Percentiles rank a stretch among this genome's conserved stretches.
Evolutionary conservation across 2,888 invertebrate species (phyloP).

Genomic region (Yponomeuta cagnagella): DNA sequence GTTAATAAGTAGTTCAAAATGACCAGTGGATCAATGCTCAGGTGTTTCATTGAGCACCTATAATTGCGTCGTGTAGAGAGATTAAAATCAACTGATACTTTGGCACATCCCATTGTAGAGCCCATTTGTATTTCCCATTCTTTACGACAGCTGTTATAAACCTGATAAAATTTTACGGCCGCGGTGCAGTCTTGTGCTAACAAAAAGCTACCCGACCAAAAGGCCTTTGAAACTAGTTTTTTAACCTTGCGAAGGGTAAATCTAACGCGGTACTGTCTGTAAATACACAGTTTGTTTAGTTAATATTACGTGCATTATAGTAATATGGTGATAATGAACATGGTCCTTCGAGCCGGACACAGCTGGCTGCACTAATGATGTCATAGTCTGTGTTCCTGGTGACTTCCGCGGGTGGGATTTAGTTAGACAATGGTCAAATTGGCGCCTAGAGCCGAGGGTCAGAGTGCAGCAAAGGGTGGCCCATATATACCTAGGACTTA

Average conservation of each 20-base stretch:
- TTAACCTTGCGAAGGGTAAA: constrained; percentile 3
- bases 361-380: neutral
- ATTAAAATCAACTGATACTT: too few species aligned
- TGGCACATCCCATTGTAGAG: neutral
- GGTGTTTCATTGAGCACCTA: too few species aligned
- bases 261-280: neutral
- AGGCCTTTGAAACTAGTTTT: neutral
- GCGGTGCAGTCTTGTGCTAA: neutral
- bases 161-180: neutral
- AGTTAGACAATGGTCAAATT: neutral
- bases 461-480: too few species aligned
- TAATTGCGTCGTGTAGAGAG: too few species aligned
- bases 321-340: neutral
- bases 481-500: too few species aligned
- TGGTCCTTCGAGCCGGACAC: constrained; percentile 2
- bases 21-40: too few species aligned
- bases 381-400: neutral
- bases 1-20: too few species aligned
- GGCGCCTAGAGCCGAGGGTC: neutral
- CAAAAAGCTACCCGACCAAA: too few species aligned
- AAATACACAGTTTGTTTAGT: neutral
- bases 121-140: neutral
- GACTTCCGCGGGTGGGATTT: neutral
- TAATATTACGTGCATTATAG: neutral
- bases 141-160: neutral